Evolutionary conservation across 2,888 invertebrate genomes (phyloP).

Genomic region (Drosophila atroscutellata): DNA sequence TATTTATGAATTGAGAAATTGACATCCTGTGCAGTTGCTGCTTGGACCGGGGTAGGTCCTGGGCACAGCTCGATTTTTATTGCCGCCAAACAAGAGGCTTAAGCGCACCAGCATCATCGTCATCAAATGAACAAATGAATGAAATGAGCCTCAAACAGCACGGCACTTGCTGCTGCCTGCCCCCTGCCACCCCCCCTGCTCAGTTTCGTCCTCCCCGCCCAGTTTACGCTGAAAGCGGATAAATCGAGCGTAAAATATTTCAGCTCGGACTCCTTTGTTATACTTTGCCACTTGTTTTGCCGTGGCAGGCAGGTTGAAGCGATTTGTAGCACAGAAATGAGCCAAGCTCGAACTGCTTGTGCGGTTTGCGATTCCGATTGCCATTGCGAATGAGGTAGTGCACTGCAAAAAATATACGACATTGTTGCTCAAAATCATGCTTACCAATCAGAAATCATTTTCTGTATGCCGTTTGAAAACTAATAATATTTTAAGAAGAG

Average conservation of each 20-base stretch:
- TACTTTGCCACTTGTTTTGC: constrained; percentile 61
- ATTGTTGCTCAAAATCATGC: background rate
- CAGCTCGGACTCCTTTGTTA: constrained; percentile 71
- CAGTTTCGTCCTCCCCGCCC: background rate
- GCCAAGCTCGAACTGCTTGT: constrained; percentile 27
- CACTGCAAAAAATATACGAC: background rate
- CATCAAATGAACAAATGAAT: constrained; percentile 81
- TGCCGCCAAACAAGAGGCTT: constrained; percentile 83
- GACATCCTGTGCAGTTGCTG: constrained; percentile 69
- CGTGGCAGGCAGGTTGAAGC: constrained; percentile 54
- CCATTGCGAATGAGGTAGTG: constrained; percentile 34
- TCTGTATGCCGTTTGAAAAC: background rate
- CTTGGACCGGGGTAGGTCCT: constrained; percentile 34
- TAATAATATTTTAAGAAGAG: background rate
- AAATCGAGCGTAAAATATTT: constrained; percentile 84
- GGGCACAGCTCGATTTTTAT: constrained; percentile 75
- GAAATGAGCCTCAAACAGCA: constrained; percentile 74
- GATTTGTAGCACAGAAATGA: constrained; percentile 57
- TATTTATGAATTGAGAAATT: constrained; percentile 78
- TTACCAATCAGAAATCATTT: background rate
- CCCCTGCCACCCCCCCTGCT: background rate
- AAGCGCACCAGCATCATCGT: constrained; percentile 68
- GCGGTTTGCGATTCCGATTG: constrained; percentile 43
- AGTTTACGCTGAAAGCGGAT: constrained; percentile 58
- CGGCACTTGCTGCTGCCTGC: constrained; percentile 51